Evolutionary conservation across 2,113 vertebrate genomes (phyloP), one percentile per base, ranked within the genome.

Genomic region (Pollachius pollachius): DNA sequence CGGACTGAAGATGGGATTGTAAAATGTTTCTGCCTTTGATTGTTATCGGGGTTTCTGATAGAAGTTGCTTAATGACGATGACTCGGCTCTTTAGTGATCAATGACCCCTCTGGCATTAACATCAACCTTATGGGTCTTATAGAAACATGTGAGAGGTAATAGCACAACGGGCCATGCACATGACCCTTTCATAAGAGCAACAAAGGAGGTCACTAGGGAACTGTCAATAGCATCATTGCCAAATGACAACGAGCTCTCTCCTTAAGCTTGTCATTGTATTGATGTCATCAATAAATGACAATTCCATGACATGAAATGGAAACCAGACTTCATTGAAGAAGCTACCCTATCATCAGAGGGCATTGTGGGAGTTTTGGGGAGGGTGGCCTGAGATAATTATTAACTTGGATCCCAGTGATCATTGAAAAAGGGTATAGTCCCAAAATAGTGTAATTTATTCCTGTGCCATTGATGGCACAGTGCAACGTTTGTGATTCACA

Each of bases 11-110:
- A 18, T 62, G 6, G 54, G 15, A 23, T 23, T 15, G 9, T 13
- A 17, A 72, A 60, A 34, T 11, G 13, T 59, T 5, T 16, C 17
- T n/a, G 27, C 8, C 18, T 73, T 73, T 71, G 4, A 21, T 65
- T 54, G 57, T 57, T 17, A n/a, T 57, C 54, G 1, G 54, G n/a
- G 16, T 7, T 13, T 48, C 27, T 73, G 72, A 81, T 80, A 73
- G 73, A 72, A 58, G n/a, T 8, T 0, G 18, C 48, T 54, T 41
- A 56, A 70, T 59, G 7, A 57, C 62, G 52, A 64, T 70, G 72
- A 67, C 66, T 41, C 57, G 68, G 54, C 56, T 69, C 30, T 72
- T 65, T 59, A 27, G n/a, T 68, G 57, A 15, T 63, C 21, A 76
- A 17, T 61, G 16, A 71, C 62, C 64, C 62, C 30, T 34, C 15